Evolutionary conservation across 2,888 invertebrate genomes (phyloP).

Genomic region (Pinctada fucata): DNA sequence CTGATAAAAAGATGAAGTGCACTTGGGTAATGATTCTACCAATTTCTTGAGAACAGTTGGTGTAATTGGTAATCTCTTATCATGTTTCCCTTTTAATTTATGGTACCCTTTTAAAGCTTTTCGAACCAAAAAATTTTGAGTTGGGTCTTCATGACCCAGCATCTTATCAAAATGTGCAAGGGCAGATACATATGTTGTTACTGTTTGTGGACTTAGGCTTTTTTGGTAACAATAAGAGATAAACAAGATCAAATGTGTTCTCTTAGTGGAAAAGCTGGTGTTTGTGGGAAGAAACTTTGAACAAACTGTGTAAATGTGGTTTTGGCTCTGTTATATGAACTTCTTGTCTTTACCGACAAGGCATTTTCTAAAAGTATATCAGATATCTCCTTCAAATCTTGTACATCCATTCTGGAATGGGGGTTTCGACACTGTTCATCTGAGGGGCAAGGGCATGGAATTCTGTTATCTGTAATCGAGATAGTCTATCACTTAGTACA

Average conservation of each 20-base stretch:
- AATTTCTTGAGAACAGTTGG: not conserved
- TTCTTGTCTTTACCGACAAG: not conserved
- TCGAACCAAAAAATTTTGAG: not conserved
- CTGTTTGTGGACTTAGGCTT: not conserved
- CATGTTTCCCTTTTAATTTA: not conserved
- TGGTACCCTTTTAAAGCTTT: constrained; percentile 1
- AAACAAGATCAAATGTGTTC: not conserved
- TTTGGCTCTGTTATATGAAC: not conserved
- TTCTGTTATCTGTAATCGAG: constrained; percentile 28
- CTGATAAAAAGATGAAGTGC: not conserved
- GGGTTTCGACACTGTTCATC: constrained; percentile 3
- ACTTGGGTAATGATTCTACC: not conserved
- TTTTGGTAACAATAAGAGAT: not conserved
- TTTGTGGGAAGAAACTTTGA: not conserved
- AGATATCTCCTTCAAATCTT: not conserved
- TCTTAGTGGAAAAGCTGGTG: not conserved
- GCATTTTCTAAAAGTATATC: not conserved
- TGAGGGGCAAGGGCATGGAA: constrained; percentile 8
- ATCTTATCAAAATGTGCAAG: constrained; percentile 1
- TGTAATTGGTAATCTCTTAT: not conserved
- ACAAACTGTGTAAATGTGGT: not conserved
- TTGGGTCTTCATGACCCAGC: not conserved
- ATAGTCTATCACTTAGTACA: constrained; percentile 26
- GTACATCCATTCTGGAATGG: not conserved
- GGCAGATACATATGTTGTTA: not conserved